Percentiles rank a stretch among this genome's conserved stretches.
phyloP scores from a whole-genome alignment of 2,113 vertebrate genomes.

The Porphyrio hochstetteri region DNA sequence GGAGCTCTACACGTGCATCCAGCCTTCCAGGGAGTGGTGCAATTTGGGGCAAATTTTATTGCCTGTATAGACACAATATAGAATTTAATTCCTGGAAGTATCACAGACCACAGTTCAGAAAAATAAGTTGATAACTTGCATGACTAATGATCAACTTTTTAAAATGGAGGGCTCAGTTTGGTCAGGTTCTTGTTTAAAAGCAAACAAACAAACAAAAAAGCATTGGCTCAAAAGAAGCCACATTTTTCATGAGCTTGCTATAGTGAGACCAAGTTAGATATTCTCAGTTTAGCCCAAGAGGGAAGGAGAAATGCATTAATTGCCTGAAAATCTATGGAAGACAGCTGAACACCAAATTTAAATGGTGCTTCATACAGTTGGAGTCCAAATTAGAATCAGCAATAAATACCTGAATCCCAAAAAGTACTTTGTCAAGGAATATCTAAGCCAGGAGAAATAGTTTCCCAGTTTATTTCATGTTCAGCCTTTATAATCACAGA shows the following conservation, averaged over 20 bases:
- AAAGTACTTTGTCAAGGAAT: not conserved
- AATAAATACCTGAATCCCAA: not conserved
- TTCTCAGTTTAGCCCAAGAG: not conserved
- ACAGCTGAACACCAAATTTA: not conserved
- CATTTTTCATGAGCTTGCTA: not conserved
- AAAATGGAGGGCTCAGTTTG: not conserved
- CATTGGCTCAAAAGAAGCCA: not conserved
- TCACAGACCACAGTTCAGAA: not conserved
- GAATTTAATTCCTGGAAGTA: not conserved
- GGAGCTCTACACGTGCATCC: rapidly evolving
- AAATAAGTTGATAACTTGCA: not conserved
- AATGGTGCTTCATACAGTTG: not conserved
- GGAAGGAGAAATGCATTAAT: no score
- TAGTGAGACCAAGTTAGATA: not conserved
- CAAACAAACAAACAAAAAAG: not conserved
- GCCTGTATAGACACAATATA: not conserved
- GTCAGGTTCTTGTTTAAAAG: not conserved
- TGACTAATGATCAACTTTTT: no score
- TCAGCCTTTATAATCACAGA: not conserved
- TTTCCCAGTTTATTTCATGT: not conserved
- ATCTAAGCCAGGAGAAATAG: not conserved
- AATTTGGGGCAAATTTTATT: not conserved
- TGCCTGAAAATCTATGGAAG: not conserved
- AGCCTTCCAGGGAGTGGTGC: not conserved
- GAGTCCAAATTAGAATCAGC: not conserved